Percentiles rank a stretch among this genome's conserved stretches.
phyloP scores from a whole-genome alignment of 2,888 invertebrate genomes.

The Buathra laborator region DNA sequence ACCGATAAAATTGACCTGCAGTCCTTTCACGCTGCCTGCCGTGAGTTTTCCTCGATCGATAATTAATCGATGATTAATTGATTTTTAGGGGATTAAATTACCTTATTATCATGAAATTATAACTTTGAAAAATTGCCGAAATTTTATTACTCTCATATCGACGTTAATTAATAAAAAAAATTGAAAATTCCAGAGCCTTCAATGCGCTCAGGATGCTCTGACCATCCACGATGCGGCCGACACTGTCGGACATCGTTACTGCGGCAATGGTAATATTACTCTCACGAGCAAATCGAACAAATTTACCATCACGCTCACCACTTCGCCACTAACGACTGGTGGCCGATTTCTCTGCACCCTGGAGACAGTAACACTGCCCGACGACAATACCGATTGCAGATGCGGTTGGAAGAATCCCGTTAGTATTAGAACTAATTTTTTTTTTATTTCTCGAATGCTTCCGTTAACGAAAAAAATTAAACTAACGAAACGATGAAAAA shows the following conservation, averaged over 20 bases:
- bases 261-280: slow-evolving; percentile 85
- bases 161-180: background rate
- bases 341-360: slow-evolving; percentile 86
- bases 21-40: slow-evolving; percentile 85
- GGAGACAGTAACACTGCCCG: slow-evolving; percentile 70
- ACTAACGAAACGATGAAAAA: background rate
- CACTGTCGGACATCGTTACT: slow-evolving; percentile 87
- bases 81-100: background rate
- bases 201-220: slow-evolving; percentile 86
- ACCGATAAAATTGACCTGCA: slow-evolving; percentile 84
- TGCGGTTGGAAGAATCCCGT: slow-evolving; percentile 88
- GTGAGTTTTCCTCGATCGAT: slow-evolving; percentile 81
- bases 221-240: slow-evolving; percentile 85
- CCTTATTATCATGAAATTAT: background rate
- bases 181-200: slow-evolving; percentile 82
- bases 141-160: background rate
- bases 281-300: slow-evolving; percentile 75
- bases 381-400: slow-evolving; percentile 82
- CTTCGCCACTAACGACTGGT: slow-evolving; percentile 81
- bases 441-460: background rate
- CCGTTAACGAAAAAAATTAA: background rate
- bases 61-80: background rate
- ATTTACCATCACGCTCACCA: slow-evolving; percentile 74
- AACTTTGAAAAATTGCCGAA: background rate
- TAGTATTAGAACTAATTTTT: slow-evolving; percentile 47